Base-by-base conservation (phyloP, 2,888 invertebrate genomes). In the Drosophila diplacantha region DNA sequence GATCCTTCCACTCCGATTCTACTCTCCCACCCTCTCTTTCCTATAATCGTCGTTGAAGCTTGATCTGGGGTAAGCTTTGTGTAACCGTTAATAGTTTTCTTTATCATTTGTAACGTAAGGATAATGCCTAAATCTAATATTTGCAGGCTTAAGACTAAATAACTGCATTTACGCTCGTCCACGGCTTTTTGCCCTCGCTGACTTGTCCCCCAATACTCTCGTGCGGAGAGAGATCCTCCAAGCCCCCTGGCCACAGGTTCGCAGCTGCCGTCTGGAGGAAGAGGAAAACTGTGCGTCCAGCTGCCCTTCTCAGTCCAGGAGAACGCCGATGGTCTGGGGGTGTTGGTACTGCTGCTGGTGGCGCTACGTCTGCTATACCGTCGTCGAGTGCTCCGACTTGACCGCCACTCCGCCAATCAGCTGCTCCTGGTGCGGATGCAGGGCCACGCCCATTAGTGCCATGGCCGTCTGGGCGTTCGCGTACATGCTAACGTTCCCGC, bases 321-420 rank as follows among this genome's bases (percentile, higher is more conserved):
- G 64, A 46, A 69, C 50, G n/a, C 60, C 67, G 16, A 51, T 38
- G 53, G 22, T 49, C 35, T 55, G 47, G 9, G 39, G 54, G 29
- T 64, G 52, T 12, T 52, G 51, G 14, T 37, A 39, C 29, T 43
- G 37, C 26, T 47, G 43, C n/a, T 53, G 53, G 14, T 54, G 56
- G 22, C 37, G 72, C 52, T 81, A 75, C 76, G 75, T 72, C 75
- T 85, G 87, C 86, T 86, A 86, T 87, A 86, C 87, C 50, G 84
- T 83, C 61, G 85, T 75, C 41, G 84, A 73, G 55, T 84, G 85
- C 65, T 84, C 85, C 62, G 85, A 79, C 29, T 85, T 84, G 34
- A 72, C 72, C 7, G 68, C 66, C 34, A 67, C 65, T 38, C 70
- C 71, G 2, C 59, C 67, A 18, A 72, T 66, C 12, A 72, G 53